Evolutionary conservation across 2,113 vertebrate species (phyloP).

Genomic region (Panthera tigris): DNA sequence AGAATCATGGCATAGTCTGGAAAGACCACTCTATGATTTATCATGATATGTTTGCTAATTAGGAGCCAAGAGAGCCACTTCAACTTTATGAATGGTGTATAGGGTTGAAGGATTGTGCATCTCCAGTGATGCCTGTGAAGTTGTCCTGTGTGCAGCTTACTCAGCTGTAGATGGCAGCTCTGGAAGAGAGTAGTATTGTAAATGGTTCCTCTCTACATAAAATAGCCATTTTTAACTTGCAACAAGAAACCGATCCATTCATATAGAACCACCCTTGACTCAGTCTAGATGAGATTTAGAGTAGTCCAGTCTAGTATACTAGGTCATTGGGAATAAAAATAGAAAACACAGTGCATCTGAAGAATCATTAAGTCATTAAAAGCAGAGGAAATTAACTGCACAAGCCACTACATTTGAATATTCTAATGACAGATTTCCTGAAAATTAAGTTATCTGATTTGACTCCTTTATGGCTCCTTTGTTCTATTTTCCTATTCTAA

Average conservation of each 20-base stretch:
- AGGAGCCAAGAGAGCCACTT: neutral
- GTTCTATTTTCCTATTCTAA: conserved; percentile 28
- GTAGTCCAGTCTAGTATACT: neutral
- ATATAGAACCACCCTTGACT: neutral
- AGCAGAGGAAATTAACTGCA: neutral
- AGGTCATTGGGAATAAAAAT: neutral
- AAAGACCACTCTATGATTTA: neutral
- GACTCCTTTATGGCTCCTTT: neutral
- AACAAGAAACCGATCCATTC: neutral
- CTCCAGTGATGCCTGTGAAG: neutral
- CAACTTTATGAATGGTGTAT: neutral
- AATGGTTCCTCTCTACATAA: neutral
- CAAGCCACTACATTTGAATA: conserved; percentile 6
- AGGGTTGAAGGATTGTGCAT: neutral
- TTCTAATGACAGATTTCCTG: conserved; percentile 9
- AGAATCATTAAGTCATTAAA: conserved; percentile 28
- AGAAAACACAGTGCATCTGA: conserved; percentile 13
- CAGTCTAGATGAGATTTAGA: neutral
- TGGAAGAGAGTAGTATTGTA: neutral
- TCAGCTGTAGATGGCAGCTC: neutral
- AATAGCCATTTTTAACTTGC: neutral
- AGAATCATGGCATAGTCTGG: neutral
- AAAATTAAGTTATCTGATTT: conserved; percentile 35
- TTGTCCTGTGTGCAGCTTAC: neutral
- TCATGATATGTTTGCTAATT: neutral